Evolutionary conservation across 2,888 invertebrate species (phyloP), one percentile per base, ranked within the genome.

Genomic region (Drosophila subsilvestris): DNA sequence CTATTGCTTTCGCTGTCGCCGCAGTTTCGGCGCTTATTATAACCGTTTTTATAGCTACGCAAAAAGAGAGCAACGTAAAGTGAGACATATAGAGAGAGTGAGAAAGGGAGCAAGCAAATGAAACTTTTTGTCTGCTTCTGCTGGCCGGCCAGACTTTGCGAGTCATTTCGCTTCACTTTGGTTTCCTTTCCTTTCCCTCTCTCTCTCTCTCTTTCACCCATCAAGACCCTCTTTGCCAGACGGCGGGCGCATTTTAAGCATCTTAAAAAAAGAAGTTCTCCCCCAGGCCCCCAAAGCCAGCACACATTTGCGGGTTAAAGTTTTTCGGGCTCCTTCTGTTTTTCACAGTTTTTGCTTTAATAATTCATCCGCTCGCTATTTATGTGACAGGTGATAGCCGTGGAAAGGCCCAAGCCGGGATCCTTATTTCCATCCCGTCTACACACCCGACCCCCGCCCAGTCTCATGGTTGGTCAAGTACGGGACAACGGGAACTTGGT

Each of bases 321-420:
- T 65, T 66, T 51, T 65, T 32, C 32, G 54, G 48, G 66, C 57
- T 63, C 45, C 54, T 60, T 43, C 47, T 70, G 62, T 63, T 51
- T 63, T 47, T 45, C 55, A 48, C 20, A 43, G 61, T 79, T 71
- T 61, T 71, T 71, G 54, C 84, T 88, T 86, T 86, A 84, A 86
- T 88, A 86, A 88, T 88, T 86, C 86, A 86, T 82, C 80, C 71
- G 70, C 57, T 72, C 71, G 66, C 77, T 86, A 89, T 89, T 89
- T 86, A 86, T 89, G 85, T 86, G 86, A 79, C 81, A 89, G 88
- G 85, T 85, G 80, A 89, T 87, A 80, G 85, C 63, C 80, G 77
- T 80, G 72, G 84, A 63, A 57, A 76, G 88, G 56, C 63, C 56
- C n/a, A n/a, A n/a, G n/a, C n/a, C 60, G 45, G 47, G 29, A 10